These are phyloP conservation scores for Bombus waltoni DNA, from an alignment of 1,140 invertebrate species.

Conservation along the genomic window DNA sequence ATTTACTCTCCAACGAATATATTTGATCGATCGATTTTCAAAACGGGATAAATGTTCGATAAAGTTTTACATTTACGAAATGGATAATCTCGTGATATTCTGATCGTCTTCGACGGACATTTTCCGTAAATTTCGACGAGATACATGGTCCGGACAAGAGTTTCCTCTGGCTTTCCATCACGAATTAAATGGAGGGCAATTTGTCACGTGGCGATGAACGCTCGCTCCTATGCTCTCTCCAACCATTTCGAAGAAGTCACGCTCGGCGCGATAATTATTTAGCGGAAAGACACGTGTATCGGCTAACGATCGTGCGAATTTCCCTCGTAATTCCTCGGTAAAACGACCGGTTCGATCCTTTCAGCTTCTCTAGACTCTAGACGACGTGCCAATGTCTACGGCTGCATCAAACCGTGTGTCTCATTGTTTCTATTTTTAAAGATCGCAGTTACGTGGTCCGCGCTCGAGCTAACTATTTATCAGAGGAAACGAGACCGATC, in stretches of 20 bases:
- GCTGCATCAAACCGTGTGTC: constrained; percentile 9
- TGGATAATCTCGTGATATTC: background rate
- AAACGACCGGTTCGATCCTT: background rate
- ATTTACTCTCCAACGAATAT: no score
- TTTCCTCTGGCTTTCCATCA: background rate
- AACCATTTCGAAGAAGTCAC: constrained; percentile 5
- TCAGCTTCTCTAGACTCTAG: background rate
- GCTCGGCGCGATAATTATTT: constrained; percentile 22
- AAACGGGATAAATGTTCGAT: no score
- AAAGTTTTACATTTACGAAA: no score
- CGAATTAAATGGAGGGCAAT: background rate
- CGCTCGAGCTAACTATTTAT: background rate
- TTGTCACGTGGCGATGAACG: background rate
- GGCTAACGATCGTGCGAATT: constrained; percentile 22
- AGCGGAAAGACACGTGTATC: constrained; percentile 23
- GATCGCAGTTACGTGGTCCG: background rate
- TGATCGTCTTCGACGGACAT: background rate
- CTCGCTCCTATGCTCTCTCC: background rate
- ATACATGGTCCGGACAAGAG: no score
- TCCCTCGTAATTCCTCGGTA: constrained; percentile 22
- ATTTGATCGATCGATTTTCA: no score
- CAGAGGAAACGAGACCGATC: background rate
- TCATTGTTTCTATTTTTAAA: constrained; percentile 28
- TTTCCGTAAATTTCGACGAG: background rate
- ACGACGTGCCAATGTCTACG: background rate